These are phyloP conservation scores for Tuberolachnus salignus DNA, from an alignment of 2,888 invertebrate species.

Conservation along the genomic window DNA sequence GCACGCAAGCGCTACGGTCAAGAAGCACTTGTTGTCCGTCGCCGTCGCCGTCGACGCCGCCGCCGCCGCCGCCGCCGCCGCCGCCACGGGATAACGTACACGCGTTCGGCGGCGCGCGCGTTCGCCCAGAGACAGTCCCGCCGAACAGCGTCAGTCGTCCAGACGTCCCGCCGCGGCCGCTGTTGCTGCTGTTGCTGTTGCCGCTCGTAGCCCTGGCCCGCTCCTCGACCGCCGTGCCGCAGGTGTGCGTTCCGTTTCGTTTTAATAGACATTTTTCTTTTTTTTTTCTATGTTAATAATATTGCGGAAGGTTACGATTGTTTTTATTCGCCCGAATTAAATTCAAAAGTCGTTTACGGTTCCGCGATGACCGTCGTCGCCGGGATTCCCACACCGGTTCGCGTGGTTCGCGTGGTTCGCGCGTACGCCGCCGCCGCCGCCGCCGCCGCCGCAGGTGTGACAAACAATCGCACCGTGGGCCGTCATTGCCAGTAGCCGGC, in stretches of 20 bases:
- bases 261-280: too few species aligned
- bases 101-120: constrained; percentile 22
- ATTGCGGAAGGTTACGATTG: too few species aligned
- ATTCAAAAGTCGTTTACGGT: neutral
- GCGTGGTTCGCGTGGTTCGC: neutral
- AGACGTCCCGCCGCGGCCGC: constrained; percentile 27
- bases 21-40: constrained; percentile 45
- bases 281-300: too few species aligned
- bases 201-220: constrained; percentile 13
- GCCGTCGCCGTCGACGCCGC: neutral
- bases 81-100: neutral
- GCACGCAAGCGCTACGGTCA: constrained; percentile 32
- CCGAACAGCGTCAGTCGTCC: constrained; percentile 41
- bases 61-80: neutral
- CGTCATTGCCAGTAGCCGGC: too few species aligned
- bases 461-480: too few species aligned
- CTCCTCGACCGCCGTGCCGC: constrained; percentile 3
- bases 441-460: too few species aligned
- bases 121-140: constrained; percentile 15
- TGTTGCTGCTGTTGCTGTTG: constrained; percentile 1
- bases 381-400: neutral
- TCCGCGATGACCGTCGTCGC: neutral
- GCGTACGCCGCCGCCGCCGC: neutral
- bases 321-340: too few species aligned
- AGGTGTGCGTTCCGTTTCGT: neutral